A percentile compares a stretch with the other conserved stretches of the same genome.
Conservation (phyloP, 2,113 vertebrate genomes). For the Vombatus ursinus region DNA sequence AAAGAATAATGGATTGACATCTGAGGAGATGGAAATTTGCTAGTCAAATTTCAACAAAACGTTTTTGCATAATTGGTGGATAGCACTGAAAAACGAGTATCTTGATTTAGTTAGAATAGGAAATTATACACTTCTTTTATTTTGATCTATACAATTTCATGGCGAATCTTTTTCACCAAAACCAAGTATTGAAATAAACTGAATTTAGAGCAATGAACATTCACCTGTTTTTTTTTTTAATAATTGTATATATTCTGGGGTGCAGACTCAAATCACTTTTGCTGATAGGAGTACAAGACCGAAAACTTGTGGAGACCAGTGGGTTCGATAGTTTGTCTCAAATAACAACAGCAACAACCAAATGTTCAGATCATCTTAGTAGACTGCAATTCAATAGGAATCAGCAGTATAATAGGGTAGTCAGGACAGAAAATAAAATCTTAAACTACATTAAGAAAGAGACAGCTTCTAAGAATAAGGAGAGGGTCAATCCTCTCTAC, state of each 20-base stretch:
- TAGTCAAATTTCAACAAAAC: neutral
- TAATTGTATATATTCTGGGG: neutral
- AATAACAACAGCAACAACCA: neutral
- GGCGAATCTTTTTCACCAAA: neutral
- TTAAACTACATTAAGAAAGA: neutral
- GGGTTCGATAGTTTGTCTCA: neutral
- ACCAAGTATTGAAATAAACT: neutral
- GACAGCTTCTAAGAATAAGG: neutral
- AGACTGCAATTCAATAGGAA: neutral
- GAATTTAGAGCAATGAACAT: neutral
- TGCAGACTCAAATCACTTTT: neutral
- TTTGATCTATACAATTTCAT: neutral
- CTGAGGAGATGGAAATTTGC: neutral
- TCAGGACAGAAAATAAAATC: no score
- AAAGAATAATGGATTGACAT: neutral
- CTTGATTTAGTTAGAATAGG: neutral
- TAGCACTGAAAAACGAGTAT: neutral
- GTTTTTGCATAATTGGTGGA: neutral
- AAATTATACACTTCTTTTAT: neutral
- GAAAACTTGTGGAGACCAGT: neutral
- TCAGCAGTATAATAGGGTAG: neutral
- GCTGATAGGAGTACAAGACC: neutral
- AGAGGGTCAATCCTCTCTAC: no score
- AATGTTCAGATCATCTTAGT: neutral
- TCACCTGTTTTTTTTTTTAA: no score